phyloP scores from a whole-genome alignment of 2,113 vertebrate genomes.

The Lonchura striata region DNA sequence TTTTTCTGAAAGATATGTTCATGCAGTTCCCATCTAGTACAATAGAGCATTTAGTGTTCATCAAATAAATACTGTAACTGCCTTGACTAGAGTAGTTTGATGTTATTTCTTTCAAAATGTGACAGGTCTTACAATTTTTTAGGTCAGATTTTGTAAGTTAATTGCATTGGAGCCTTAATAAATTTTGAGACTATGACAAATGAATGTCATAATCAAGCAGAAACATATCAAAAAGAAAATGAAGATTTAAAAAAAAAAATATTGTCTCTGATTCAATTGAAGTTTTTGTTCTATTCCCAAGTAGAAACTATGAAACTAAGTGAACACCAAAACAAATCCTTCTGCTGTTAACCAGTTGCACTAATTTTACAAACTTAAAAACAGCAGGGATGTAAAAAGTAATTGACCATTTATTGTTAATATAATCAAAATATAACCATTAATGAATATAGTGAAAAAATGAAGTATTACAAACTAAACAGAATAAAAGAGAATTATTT shows the following conservation, averaged over 20 bases:
- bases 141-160: background rate
- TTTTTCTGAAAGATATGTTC: background rate
- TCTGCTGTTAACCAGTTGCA: background rate
- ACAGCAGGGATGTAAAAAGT: background rate
- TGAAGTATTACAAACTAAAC: background rate
- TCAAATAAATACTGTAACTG: background rate
- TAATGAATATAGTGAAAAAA: background rate
- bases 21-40: background rate
- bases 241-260: background rate
- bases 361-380: background rate
- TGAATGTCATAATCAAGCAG: background rate
- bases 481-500: background rate
- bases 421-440: background rate
- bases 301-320: background rate
- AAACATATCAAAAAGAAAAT: background rate
- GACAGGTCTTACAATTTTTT: background rate
- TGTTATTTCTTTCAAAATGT: background rate
- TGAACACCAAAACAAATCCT: background rate
- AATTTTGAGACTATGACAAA: background rate
- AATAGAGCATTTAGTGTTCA: background rate
- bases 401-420: background rate
- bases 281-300: background rate
- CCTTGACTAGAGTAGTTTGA: background rate
- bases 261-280: background rate
- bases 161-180: background rate